Conservation (phyloP, 2,797 vertebrate genomes). For the Pseudochirops corinnae region DNA sequence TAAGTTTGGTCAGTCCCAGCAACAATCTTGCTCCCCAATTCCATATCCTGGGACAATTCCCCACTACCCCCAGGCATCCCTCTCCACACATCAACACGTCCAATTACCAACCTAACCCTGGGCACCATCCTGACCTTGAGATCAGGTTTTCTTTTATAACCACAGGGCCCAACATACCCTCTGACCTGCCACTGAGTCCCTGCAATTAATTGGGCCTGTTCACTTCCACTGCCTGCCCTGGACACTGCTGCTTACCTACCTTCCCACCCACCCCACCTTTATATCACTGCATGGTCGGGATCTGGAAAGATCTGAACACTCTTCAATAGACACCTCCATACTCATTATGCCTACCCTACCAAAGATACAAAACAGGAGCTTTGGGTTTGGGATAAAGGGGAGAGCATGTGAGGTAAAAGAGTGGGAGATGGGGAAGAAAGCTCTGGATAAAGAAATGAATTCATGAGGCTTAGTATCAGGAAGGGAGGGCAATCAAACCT, state of each 20-base stretch:
- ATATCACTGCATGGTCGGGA: neutral
- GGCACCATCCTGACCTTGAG: conserved; percentile 38
- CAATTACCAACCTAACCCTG: neutral
- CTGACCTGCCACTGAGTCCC: neutral
- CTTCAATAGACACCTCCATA: neutral
- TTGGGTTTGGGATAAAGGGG: neutral
- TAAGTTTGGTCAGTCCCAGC: neutral
- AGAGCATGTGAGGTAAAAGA: neutral
- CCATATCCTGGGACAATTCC: neutral
- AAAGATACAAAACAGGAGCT: neutral
- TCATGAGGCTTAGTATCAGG: neutral
- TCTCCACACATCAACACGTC: neutral
- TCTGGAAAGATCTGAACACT: neutral
- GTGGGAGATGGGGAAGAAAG: neutral
- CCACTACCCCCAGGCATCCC: neutral
- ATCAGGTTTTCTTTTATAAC: conserved; percentile 30
- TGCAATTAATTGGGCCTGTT: neutral
- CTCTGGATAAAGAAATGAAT: neutral
- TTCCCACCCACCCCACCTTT: neutral
- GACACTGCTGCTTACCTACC: neutral
- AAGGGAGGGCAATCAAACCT: neutral
- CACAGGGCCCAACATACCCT: conserved; percentile 8
- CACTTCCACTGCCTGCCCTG: neutral
- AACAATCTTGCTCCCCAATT: neutral
- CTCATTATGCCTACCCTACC: neutral